phyloP scores from a whole-genome alignment of 2,888 invertebrate genomes.

The Cephonodes hylas region DNA sequence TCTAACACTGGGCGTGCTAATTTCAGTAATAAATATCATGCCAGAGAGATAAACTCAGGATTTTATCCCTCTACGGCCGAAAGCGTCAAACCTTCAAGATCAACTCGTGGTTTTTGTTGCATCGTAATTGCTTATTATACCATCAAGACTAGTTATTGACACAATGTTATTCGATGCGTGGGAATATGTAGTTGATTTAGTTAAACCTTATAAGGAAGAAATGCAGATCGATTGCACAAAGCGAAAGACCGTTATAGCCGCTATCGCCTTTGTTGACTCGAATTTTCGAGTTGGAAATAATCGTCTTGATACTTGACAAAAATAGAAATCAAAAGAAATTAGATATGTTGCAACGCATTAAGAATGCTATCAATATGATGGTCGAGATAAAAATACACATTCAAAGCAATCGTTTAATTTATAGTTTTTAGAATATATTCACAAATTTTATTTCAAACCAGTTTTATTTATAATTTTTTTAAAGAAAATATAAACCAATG shows the following conservation, averaged over 20 bases:
- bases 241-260: conserved; percentile 75
- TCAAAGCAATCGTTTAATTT: background rate
- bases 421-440: background rate
- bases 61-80: background rate
- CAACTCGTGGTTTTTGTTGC: background rate
- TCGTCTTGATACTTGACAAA: conserved; percentile 46
- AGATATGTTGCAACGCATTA: background rate
- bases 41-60: background rate
- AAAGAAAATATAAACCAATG: background rate
- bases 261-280: conserved; percentile 66
- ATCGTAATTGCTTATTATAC: rapidly evolving
- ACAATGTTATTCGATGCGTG: conserved; percentile 53
- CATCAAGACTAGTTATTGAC: conserved; percentile 15
- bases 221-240: conserved; percentile 57
- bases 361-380: background rate
- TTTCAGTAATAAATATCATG: too few relatives aligned
- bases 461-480: background rate
- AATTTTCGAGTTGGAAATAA: conserved; percentile 22
- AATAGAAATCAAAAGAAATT: background rate
- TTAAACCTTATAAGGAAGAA: conserved; percentile 56
- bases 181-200: conserved; percentile 50
- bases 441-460: background rate
- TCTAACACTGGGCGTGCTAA: too few relatives aligned
- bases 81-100: too few relatives aligned
- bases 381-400: background rate